phyloP scores from a whole-genome alignment of 2,888 invertebrate genomes.

The Synergus umbraculus region DNA sequence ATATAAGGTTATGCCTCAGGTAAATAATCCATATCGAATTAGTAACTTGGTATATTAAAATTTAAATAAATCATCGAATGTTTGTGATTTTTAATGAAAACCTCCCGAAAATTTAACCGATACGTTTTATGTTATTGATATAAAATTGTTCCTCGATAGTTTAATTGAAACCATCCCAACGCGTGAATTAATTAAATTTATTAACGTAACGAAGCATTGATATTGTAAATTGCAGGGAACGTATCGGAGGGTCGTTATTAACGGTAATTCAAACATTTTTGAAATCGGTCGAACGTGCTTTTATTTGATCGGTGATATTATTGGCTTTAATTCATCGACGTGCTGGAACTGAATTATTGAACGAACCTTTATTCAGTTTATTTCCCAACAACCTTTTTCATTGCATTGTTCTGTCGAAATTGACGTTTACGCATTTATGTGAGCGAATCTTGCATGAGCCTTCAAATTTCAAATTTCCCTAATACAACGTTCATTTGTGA shows the following conservation, averaged over 20 bases:
- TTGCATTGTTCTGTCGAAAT: neutral
- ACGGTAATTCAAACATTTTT: conserved; percentile 29
- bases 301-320: conserved; percentile 37
- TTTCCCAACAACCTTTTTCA: neutral
- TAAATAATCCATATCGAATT: conserved; percentile 12
- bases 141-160: neutral
- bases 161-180: neutral
- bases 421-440: neutral
- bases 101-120: neutral
- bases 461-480: neutral
- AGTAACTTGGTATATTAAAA: neutral
- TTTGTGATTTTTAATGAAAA: neutral
- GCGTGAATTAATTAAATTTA: conserved; percentile 22
- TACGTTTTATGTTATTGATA: neutral
- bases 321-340: conserved; percentile 12
- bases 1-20: neutral
- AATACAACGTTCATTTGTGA: neutral
- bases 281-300: conserved; percentile 15
- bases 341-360: conserved; percentile 9
- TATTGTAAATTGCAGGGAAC: conserved; percentile 24
- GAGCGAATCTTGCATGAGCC: neutral
- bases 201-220: conserved; percentile 30
- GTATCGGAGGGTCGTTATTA: neutral
- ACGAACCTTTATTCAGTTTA: conserved; percentile 23
- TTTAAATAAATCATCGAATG: neutral